phyloP scores from a whole-genome alignment of 2,113 vertebrate species.

The Brachyhypopomus occidentalis region DNA sequence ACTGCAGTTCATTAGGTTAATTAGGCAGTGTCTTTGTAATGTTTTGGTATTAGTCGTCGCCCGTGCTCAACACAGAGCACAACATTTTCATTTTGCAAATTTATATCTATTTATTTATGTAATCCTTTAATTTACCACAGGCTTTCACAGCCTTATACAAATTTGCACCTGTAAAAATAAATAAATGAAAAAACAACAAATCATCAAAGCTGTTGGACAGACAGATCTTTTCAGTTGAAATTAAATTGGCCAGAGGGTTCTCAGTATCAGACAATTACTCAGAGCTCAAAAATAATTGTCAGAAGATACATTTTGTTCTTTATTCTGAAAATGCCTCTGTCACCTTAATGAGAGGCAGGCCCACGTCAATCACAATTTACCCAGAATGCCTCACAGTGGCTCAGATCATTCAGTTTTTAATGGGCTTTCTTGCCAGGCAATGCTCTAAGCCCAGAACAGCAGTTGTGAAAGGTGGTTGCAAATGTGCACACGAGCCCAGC shows the following conservation, averaged over 20 bases:
- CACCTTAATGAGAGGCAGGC: constrained; percentile 42
- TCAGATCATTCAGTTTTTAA: constrained; percentile 38
- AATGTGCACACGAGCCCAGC: neutral
- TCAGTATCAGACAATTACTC: constrained; percentile 23
- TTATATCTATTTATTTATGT: neutral
- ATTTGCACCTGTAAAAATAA: neutral
- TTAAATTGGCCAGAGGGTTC: neutral
- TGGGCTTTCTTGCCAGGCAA: neutral
- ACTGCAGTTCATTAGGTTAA: constrained; percentile 4
- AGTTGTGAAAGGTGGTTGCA: neutral
- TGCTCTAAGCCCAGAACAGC: constrained; percentile 27
- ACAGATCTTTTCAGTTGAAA: neutral
- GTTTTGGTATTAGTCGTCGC: neutral
- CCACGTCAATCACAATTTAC: constrained; percentile 18
- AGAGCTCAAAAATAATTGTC: constrained; percentile 38
- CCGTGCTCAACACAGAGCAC: neutral
- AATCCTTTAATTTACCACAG: neutral
- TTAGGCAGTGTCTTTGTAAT: neutral
- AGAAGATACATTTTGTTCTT: constrained; percentile 20
- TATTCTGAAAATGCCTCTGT: constrained; percentile 19
- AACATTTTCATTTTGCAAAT: no score
- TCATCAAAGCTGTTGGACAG: neutral
- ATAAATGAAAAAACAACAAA: neutral
- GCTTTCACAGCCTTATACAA: neutral
- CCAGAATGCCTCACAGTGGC: constrained; percentile 30